A percentile compares a stretch with the other conserved stretches of the same genome.
phyloP scores from a whole-genome alignment of 2,113 vertebrate genomes.

The Struthidea cinerea region DNA sequence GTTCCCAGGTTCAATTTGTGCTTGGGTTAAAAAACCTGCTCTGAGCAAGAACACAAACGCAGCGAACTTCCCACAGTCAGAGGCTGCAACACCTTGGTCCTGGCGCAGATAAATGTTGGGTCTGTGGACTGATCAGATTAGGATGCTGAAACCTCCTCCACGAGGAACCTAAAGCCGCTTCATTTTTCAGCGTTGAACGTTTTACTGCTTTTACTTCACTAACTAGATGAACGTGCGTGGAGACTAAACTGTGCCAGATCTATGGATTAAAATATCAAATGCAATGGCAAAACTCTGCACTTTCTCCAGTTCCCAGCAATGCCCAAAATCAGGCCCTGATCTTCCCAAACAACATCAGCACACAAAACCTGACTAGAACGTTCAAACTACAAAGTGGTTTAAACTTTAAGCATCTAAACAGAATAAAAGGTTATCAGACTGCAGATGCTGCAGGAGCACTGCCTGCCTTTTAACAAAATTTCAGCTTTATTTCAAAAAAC shows the following conservation, averaged over 20 bases:
- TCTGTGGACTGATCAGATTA: not conserved
- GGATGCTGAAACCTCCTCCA: not conserved
- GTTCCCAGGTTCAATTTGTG: not conserved
- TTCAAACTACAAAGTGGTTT: not conserved
- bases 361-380: not conserved
- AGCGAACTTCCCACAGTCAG: not conserved
- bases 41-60: not conserved
- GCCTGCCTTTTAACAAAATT: not conserved
- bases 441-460: not conserved
- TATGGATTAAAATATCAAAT: rapidly evolving
- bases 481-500: not conserved
- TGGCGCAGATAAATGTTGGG: not conserved
- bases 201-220: not conserved
- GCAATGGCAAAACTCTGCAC: not conserved
- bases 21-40: not conserved
- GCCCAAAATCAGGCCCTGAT: not conserved
- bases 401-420: not conserved
- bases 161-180: not conserved
- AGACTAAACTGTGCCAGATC: not conserved
- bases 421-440: not conserved
- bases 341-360: not conserved
- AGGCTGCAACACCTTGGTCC: not conserved
- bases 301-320: not conserved
- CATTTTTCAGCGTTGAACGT: not conserved
- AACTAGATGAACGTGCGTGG: not conserved